Percentiles rank a stretch among this genome's conserved stretches.
These are phyloP conservation scores for Athalia cordata DNA, from an alignment of 2,888 invertebrate genomes.

Conservation along the genomic window DNA sequence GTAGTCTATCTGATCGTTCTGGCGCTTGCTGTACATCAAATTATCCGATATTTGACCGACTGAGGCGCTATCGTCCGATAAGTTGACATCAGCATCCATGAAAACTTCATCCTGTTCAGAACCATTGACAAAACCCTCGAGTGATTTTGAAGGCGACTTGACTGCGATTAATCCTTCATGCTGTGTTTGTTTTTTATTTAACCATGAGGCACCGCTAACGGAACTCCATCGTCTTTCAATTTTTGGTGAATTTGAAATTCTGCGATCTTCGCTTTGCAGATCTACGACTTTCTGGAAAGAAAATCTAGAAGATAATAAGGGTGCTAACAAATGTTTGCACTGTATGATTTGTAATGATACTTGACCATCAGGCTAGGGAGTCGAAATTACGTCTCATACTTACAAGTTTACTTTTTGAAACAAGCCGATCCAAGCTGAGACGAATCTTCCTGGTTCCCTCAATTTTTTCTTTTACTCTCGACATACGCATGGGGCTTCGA, in stretches of 20 bases:
- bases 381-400: conserved; percentile 34
- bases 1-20: neutral
- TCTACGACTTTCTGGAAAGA: conserved; percentile 56
- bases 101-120: conserved; percentile 62
- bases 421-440: conserved; percentile 68
- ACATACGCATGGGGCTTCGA: conserved; percentile 59
- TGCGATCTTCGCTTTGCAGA: neutral
- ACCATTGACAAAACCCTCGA: conserved; percentile 44
- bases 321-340: too few species aligned
- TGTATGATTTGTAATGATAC: neutral
- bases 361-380: neutral
- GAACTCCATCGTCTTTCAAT: conserved; percentile 77
- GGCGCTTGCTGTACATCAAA: conserved; percentile 42
- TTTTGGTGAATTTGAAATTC: conserved; percentile 53
- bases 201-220: conserved; percentile 71
- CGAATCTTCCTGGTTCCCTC: conserved; percentile 68
- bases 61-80: conserved; percentile 62
- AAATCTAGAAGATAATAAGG: too few species aligned
- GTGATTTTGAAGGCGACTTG: conserved; percentile 50
- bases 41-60: conserved; percentile 53
- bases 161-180: neutral
- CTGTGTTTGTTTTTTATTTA: conserved; percentile 56
- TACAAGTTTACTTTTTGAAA: conserved; percentile 62
- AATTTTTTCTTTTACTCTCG: conserved; percentile 62
- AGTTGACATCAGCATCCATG: conserved; percentile 67